Evolutionary conservation across 2,113 vertebrate species (phyloP), one percentile per base, ranked within the genome.

Genomic region (Odontophorus gujanensis): DNA sequence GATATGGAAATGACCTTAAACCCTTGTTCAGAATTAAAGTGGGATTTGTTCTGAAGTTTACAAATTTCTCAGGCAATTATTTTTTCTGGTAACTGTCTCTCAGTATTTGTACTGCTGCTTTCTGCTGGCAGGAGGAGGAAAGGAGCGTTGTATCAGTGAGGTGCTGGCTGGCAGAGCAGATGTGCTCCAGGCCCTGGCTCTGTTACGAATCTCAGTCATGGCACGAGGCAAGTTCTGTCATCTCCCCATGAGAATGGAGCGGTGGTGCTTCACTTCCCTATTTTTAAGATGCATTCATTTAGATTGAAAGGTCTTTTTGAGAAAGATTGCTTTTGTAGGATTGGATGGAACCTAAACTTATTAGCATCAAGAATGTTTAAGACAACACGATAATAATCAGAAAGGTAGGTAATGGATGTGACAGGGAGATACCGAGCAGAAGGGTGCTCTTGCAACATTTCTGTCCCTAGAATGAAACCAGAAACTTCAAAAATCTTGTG

Each of bases 1-100:
- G 2, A 55, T 63, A 13, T 81, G 86, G 55, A 91, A 96, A 93
- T 92, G 21, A 53, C 75, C 48, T 91, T 57, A 77, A 74, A 21
- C 34, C 25, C 30, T 61, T 67, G 65, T 61, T 81, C 40, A 57
- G 67, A 87, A 83, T 10, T 36, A 65, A 93, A 81, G 61, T 0
- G 1, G 48, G 50, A 65, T 82, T 84, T 80, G 9, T 62, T 69
- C 57, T 36, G 50, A 51, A 45, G 11, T 47, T 76, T 91, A 68
- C 66, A 57, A 76, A 47, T 38, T 9, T 73, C 67, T 81, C 38
- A 9, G 38, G 34, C 22, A 73, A 51, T 69, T 91, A 40, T 92
- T 92, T 93, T 17, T 76, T 58, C 74, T 86, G 43, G 22, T 85
- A 72, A 36, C 42, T 59, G 65, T 19, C 30, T 89, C 47, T 81